A percentile compares a stretch with the other conserved stretches of the same genome.
Conservation (phyloP, 2,888 invertebrate genomes). For the Polietes domitor region DNA sequence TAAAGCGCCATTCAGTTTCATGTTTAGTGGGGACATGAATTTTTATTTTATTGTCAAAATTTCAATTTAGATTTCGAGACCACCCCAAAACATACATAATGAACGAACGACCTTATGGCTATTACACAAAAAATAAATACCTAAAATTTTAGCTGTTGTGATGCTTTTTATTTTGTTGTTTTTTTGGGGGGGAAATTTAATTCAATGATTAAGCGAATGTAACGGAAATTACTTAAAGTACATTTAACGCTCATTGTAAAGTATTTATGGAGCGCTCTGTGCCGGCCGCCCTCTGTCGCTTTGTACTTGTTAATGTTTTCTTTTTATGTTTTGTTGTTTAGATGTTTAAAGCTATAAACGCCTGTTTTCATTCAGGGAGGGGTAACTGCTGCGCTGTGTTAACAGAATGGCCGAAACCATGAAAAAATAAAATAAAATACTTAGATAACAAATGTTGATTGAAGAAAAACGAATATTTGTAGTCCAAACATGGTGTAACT, state of each 20-base stretch:
- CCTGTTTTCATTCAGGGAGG: not conserved
- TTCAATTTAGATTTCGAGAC: too few species aligned
- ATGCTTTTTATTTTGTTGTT: too few species aligned
- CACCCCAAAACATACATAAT: not conserved
- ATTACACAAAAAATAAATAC: not conserved
- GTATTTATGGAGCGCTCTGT: not conserved
- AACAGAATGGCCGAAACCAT: not conserved
- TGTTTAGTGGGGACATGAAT: too few species aligned
- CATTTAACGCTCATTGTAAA: constrained; percentile 36
- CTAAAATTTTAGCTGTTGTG: too few species aligned
- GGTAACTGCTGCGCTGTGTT: constrained; percentile 18
- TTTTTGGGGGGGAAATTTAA: constrained; percentile 35
- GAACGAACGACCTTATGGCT: too few species aligned
- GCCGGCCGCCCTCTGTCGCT: not conserved
- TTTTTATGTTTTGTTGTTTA: too few species aligned
- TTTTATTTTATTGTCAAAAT: too few species aligned
- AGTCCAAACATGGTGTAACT: constrained; percentile 12
- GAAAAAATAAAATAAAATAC: too few species aligned
- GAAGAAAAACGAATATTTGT: not conserved
- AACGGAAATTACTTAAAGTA: constrained; percentile 45
- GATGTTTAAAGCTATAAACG: constrained; percentile 3
- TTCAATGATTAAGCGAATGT: constrained; percentile 37
- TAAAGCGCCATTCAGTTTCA: not conserved
- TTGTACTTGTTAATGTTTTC: not conserved
- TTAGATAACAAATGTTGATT: constrained; percentile 19